Evolutionary conservation across 1,140 invertebrate species (phyloP).

Genomic region (Linepithema humile): DNA sequence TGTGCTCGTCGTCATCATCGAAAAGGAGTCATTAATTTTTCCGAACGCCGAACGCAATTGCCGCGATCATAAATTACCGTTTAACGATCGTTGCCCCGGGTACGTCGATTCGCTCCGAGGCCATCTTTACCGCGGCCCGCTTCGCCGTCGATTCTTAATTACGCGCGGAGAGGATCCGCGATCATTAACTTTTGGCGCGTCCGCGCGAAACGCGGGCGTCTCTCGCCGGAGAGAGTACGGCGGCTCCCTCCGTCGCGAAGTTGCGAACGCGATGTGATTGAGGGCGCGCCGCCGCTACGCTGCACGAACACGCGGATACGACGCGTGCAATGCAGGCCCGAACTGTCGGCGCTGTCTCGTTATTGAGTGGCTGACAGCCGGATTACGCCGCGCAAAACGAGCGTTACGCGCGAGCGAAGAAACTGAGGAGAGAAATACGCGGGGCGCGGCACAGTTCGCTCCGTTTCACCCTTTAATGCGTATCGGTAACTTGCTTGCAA

Average conservation of each 20-base stretch:
- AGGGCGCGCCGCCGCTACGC: neutral
- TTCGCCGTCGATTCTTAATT: conserved; percentile 35
- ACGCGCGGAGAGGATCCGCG: neutral
- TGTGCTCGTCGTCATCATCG: conserved; percentile 9
- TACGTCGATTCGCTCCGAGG: conserved; percentile 15
- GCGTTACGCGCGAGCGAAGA: conserved; percentile 19
- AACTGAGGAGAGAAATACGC: conserved; percentile 11
- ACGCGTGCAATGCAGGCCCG: conserved; percentile 27
- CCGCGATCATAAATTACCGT: conserved; percentile 59
- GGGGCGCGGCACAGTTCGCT: conserved; percentile 23
- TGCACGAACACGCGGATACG: neutral
- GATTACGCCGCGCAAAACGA: conserved; percentile 29
- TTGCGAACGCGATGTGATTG: neutral
- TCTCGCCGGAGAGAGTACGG: neutral
- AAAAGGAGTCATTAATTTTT: conserved; percentile 39
- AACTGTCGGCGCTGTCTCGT: conserved; percentile 47
- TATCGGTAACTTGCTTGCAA: conserved; percentile 21
- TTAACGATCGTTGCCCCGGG: conserved; percentile 28
- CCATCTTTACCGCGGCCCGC: neutral
- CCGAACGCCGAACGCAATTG: conserved; percentile 5
- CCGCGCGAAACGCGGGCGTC: neutral
- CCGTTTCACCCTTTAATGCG: conserved; percentile 23
- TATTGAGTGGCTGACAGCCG: conserved; percentile 60
- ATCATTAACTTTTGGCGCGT: conserved; percentile 4
- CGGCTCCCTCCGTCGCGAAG: neutral